phyloP scores from a whole-genome alignment of 2,888 invertebrate genomes.

The Resseliella maxima region DNA sequence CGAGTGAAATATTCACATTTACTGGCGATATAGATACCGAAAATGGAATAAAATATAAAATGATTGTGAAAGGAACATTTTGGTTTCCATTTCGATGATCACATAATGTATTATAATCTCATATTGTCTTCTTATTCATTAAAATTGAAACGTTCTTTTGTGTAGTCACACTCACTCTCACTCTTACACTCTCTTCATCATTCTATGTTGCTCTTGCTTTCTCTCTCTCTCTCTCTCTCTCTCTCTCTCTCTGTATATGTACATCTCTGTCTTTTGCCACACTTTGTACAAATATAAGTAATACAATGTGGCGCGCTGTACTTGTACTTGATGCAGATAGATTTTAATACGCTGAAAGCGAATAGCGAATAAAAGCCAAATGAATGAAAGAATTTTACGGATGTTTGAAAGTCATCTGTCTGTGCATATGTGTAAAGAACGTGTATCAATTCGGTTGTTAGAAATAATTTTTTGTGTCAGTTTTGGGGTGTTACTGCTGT shows the following conservation, averaged over 20 bases:
- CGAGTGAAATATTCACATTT: too few relatives aligned
- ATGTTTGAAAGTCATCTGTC: conserved; percentile 39
- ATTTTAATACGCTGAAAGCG: neutral
- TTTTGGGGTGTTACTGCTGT: neutral
- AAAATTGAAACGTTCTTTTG: conserved; percentile 44
- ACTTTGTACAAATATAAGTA: neutral
- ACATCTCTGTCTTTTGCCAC: too few relatives aligned
- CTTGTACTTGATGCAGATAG: neutral
- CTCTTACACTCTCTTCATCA: neutral
- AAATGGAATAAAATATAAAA: conserved; percentile 50
- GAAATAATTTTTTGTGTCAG: conserved; percentile 41
- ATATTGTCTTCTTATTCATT: conserved; percentile 54
- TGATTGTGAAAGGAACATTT: conserved; percentile 54
- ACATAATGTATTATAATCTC: conserved; percentile 54
- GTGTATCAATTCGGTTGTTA: neutral
- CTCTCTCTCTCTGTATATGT: too few relatives aligned
- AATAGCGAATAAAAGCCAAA: neutral
- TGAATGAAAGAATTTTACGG: conserved; percentile 43
- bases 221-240: neutral
- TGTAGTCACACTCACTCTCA: neutral
- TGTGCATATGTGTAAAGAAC: neutral
- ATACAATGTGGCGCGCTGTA: neutral
- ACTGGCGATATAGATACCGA: too few relatives aligned
- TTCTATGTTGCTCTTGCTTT: neutral
- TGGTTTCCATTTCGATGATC: conserved; percentile 54